Conservation (phyloP, 2,113 vertebrate genomes). For the Chionis minor region DNA sequence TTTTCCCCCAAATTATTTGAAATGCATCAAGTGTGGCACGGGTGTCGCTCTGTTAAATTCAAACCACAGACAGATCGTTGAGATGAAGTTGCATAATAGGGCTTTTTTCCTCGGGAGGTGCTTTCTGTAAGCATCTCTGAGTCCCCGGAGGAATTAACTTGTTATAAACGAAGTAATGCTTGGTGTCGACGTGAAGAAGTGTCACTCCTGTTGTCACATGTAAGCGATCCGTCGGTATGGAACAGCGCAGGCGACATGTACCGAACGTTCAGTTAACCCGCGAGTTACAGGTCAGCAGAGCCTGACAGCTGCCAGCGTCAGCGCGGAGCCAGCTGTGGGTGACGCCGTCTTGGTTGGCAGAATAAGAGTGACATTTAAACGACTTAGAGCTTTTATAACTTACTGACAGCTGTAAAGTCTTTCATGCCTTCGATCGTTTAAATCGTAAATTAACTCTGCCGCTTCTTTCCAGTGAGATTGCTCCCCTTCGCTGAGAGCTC, state of each 20-base stretch:
- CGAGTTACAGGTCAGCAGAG: not conserved
- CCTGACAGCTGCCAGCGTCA: not conserved
- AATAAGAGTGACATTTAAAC: conserved; percentile 5
- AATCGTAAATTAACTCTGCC: not conserved
- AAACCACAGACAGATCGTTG: not conserved
- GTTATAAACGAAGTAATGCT: not conserved
- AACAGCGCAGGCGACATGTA: not conserved
- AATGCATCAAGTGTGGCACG: not conserved
- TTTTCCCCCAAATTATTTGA: not conserved
- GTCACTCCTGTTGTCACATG: not conserved
- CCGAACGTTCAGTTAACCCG: not conserved
- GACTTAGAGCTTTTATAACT: not conserved
- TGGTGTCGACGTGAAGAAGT: not conserved
- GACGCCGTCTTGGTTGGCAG: not conserved
- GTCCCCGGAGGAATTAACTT: not conserved
- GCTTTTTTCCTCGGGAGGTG: not conserved
- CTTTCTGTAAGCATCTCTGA: not conserved
- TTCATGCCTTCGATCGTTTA: not conserved
- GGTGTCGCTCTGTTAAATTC: not conserved
- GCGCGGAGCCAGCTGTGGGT: not conserved
- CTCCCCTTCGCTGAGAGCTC: not conserved
- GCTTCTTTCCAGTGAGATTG: not conserved
- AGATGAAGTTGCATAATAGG: not conserved
- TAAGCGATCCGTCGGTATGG: not conserved
- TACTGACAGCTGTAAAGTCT: not conserved